phyloP scores from a whole-genome alignment of 2,113 vertebrate species.

The Solea senegalensis region DNA sequence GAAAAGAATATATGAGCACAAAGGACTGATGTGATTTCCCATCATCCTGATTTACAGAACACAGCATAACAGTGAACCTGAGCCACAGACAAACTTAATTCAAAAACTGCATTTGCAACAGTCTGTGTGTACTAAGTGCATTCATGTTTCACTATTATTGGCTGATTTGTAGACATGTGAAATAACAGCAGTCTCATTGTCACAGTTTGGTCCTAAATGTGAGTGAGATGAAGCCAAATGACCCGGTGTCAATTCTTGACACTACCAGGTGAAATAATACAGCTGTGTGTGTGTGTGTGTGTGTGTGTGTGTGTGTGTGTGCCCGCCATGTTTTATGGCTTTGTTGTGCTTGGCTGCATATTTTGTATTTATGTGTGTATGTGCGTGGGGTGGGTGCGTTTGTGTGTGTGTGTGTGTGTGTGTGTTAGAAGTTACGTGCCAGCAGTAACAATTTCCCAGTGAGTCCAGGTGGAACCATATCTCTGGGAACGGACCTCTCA shows the following conservation, averaged over 20 bases:
- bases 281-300: conserved; percentile 7
- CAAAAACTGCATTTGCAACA: background rate
- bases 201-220: background rate
- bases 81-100: background rate
- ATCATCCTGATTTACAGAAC: background rate
- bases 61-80: background rate
- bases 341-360: background rate
- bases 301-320: background rate
- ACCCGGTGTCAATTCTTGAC: background rate
- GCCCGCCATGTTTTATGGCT: background rate
- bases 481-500: conserved; percentile 9
- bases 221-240: background rate
- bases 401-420: conserved; percentile 8
- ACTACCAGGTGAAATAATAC: conserved; percentile 23
- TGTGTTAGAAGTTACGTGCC: background rate
- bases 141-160: background rate
- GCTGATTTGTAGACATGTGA: background rate
- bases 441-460: conserved; percentile 25
- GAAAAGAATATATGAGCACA: background rate
- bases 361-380: background rate
- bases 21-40: background rate
- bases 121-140: background rate
- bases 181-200: background rate
- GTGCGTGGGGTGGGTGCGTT: background rate
- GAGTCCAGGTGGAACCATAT: conserved; percentile 45